A percentile compares a stretch with the other conserved stretches of the same genome.
Conservation (phyloP, 1,140 invertebrate species). For the Monomorium pharaonis region DNA sequence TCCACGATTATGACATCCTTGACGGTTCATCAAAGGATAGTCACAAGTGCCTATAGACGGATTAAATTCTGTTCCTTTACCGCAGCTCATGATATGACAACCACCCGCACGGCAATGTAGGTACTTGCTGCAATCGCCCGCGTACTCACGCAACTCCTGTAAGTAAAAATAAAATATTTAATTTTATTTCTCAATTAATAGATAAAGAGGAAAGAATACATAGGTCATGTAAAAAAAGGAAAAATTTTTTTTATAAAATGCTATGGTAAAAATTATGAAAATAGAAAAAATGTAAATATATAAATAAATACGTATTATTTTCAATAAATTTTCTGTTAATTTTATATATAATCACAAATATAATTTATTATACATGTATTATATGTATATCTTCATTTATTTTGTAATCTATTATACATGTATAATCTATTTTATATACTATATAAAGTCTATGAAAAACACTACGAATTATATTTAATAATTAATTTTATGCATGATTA, state of each 20-base stretch:
- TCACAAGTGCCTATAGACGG: conserved; percentile 79
- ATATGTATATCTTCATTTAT: neutral
- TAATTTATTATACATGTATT: no score
- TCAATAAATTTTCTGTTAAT: neutral
- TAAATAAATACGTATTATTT: neutral
- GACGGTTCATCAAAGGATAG: conserved; percentile 71
- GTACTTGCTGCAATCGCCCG: conserved; percentile 82
- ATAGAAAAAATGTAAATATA: neutral
- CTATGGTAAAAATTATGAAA: neutral
- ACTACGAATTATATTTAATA: no score
- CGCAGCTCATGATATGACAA: conserved; percentile 79
- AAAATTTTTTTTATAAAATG: neutral
- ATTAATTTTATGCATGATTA: no score
- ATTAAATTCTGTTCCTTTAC: conserved; percentile 82
- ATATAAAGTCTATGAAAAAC: no score
- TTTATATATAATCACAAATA: neutral
- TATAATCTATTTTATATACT: no score
- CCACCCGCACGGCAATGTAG: conserved; percentile 81
- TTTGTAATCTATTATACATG: no score
- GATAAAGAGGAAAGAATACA: conserved; percentile 8
- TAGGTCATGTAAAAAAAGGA: neutral
- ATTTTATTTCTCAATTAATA: neutral
- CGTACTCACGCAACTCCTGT: conserved; percentile 69
- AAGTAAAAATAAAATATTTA: conserved; percentile 27
- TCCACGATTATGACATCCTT: conserved; percentile 58